Conservation (phyloP, 2,113 vertebrate species). For the Mola mola region DNA sequence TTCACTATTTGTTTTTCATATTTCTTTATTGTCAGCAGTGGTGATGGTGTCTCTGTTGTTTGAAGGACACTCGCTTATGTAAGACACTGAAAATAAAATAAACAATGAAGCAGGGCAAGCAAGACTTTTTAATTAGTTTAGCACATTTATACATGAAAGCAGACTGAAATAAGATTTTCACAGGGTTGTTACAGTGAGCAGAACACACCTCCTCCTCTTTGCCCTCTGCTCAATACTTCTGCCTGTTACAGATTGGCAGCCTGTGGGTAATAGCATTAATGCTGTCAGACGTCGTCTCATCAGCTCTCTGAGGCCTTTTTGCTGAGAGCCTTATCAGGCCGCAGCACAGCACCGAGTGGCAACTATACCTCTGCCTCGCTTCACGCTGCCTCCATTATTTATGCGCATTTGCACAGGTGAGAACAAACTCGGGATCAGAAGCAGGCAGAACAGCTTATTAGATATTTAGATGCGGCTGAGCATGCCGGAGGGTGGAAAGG, state of each 20-base stretch:
- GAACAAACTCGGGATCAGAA: constrained; percentile 65
- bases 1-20: no score
- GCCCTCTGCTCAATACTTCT: constrained; percentile 45
- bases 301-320: constrained; percentile 70
- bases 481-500: constrained; percentile 23
- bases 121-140: constrained; percentile 56
- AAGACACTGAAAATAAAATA: constrained; percentile 63
- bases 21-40: no score
- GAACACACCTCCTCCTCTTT: constrained; percentile 45
- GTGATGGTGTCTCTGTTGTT: no score
- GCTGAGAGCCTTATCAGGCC: constrained; percentile 67
- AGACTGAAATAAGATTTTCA: constrained; percentile 55
- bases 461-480: constrained; percentile 59
- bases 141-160: constrained; percentile 55
- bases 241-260: constrained; percentile 58
- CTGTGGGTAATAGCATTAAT: constrained; percentile 69
- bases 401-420: constrained; percentile 77
- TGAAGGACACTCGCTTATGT: constrained; percentile 61
- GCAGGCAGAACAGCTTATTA: constrained; percentile 62
- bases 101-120: constrained; percentile 48
- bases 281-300: constrained; percentile 71
- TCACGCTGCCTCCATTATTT: constrained; percentile 70
- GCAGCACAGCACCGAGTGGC: constrained; percentile 59
- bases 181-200: constrained; percentile 54
- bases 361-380: constrained; percentile 47